Base-by-base conservation (phyloP, 2,888 invertebrate genomes). In the Agrypnus murinus region DNA sequence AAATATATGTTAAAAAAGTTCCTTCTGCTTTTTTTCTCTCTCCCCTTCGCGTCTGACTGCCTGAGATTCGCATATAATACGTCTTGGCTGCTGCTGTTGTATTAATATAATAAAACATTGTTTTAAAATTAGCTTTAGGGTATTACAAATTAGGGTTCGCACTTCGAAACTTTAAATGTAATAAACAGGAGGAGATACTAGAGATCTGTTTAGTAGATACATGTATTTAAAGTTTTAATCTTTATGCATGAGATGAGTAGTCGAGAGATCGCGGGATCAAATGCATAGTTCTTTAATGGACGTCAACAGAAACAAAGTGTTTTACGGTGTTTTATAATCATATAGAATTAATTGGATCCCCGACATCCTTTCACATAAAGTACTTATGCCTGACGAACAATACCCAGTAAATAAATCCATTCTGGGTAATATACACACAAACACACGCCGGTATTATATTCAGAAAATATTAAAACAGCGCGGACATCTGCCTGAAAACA, bases 401-500 rank as follows among this genome's bases (percentile, higher is more conserved):
- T 83, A 80, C 81, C 78, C 77, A 81, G 81, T 83, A 83, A 83
- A 83, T 83, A 82, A 81, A 82, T 82, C 79, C 80, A 79, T 80
- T 79, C 77, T 74, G 55, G 75, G 77, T 80, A 81, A 80, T 78
- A 80, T 77, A 80, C 78, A 77, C 46, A 46, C 77, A 80, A 77
- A 80, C 78, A 77, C 46, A 46, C 77, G 14, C 77, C 72, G 70
- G 77, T 75, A 79, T 79, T 80, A 81, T 80, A 79, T 79, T 80
- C 75, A 76, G 76, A 76, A 79, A 80, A 55, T 81, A 81, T 78
- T 80, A 80, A 82, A 82, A 65, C 62, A 77, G 78, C 76, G 77
- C 80, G 81, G 81, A 81, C 82, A 81, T 81, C 82, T 81, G 83
- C 82, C 77, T 77, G 79, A 80, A 80, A 84, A 82, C 81, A 83